A percentile compares a stretch with the other conserved stretches of the same genome.
Evolutionary conservation across 2,888 invertebrate species (phyloP).

Genomic region (Lysandra coridon): DNA sequence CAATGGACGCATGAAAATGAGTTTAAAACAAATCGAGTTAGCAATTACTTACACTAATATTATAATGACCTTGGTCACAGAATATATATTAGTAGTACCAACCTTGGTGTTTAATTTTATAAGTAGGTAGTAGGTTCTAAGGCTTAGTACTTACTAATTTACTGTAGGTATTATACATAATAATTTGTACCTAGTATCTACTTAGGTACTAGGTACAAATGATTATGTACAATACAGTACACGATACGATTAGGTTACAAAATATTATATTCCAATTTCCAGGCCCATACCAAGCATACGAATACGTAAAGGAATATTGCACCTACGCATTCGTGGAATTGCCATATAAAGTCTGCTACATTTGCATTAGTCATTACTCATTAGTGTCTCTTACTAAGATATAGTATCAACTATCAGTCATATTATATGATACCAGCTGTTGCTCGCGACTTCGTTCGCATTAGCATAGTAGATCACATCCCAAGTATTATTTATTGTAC

Average conservation of each 20-base stretch:
- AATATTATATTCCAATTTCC: not conserved
- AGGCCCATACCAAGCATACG: not conserved
- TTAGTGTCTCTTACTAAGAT: not conserved
- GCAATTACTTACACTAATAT: not conserved
- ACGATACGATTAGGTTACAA: not conserved
- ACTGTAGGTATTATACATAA: too few relatives aligned
- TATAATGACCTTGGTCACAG: not conserved
- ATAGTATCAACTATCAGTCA: too few relatives aligned
- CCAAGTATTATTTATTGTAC: too few relatives aligned
- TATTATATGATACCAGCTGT: too few relatives aligned
- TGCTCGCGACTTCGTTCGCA: too few relatives aligned
- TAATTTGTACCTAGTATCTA: too few relatives aligned
- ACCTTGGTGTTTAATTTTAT: not conserved
- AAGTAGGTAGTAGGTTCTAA: not conserved
- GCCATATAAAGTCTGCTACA: not conserved
- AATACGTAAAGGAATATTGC: not conserved
- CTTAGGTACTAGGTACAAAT: too few relatives aligned
- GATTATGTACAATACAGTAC: not conserved
- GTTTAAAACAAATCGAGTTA: not conserved
- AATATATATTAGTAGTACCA: too few relatives aligned
- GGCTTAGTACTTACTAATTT: too few relatives aligned
- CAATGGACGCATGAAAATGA: not conserved
- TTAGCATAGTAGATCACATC: too few relatives aligned
- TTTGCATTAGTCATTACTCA: not conserved
- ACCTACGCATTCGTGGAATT: not conserved